Evolutionary conservation across 2,113 vertebrate genomes (phyloP).

Genomic region (Mus musculus): DNA sequence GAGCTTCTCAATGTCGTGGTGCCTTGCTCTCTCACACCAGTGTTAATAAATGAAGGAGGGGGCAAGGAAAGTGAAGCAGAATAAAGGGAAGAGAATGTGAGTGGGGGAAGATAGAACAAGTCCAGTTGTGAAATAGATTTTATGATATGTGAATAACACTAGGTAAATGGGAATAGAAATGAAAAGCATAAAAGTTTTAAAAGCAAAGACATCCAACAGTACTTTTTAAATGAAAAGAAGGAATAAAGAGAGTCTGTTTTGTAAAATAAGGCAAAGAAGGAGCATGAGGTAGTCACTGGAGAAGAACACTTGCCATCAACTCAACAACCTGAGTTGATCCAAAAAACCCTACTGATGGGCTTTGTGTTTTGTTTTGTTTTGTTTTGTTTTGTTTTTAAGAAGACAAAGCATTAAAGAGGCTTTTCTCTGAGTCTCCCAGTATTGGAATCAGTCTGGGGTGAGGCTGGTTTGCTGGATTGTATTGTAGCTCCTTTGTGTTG

Average conservation of each 20-base stretch:
- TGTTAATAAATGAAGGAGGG: not conserved
- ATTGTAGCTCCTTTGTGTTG: not conserved
- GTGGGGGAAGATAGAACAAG: not conserved
- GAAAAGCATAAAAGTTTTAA: not conserved
- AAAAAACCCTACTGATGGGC: not conserved
- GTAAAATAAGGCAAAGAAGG: not conserved
- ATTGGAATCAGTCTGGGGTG: not conserved
- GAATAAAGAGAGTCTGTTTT: not conserved
- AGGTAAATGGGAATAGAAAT: not conserved
- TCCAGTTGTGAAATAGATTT: not conserved
- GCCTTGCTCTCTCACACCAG: not conserved
- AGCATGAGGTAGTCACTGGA: not conserved
- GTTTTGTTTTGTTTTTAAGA: not conserved
- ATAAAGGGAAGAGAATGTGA: too few relatives aligned
- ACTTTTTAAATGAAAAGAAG: not conserved
- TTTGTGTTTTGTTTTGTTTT: not conserved
- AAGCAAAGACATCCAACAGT: not conserved
- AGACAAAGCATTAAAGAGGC: not conserved
- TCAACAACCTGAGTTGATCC: not conserved
- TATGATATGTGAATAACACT: too few relatives aligned
- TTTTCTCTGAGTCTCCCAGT: too few relatives aligned
- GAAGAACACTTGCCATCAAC: not conserved
- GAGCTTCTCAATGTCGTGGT: not conserved
- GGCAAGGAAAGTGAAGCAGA: not conserved
- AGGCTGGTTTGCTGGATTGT: not conserved